Evolutionary conservation across 2,113 vertebrate species (phyloP).

Genomic region (Ceyx cyanopectus): DNA sequence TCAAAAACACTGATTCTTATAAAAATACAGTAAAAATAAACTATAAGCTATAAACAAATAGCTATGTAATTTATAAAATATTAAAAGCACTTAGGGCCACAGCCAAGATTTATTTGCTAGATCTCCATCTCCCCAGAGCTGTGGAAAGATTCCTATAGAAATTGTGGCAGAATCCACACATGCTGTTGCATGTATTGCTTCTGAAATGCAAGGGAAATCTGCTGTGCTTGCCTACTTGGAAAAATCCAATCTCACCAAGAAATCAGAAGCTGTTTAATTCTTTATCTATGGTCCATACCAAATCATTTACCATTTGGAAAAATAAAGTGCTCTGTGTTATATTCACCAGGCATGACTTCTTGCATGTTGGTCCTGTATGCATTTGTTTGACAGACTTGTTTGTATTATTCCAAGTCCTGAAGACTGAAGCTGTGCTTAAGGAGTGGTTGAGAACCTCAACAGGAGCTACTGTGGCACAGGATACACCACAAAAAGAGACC

Average conservation of each 20-base stretch:
- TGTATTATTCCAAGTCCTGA: neutral
- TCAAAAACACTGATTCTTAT: neutral
- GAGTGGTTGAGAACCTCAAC: fast-evolving
- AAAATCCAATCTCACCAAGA: neutral
- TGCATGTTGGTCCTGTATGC: fast-evolving
- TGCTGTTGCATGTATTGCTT: neutral
- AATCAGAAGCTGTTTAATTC: neutral
- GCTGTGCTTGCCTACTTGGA: neutral
- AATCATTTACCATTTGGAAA: neutral
- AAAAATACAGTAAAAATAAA: neutral
- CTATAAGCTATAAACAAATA: neutral
- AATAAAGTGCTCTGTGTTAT: neutral
- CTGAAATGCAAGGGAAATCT: neutral
- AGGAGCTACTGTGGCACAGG: neutral
- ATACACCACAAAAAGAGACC: neutral
- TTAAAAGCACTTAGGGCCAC: neutral
- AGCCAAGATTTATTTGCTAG: neutral
- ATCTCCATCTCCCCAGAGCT: neutral
- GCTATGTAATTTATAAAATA: neutral
- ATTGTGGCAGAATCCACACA: neutral
- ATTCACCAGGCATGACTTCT: neutral
- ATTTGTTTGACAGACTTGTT: neutral
- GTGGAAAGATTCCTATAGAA: neutral
- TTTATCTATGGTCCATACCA: neutral
- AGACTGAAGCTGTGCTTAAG: neutral